Base-by-base conservation (phyloP, 1,140 invertebrate species). In the Gryllus bimaculatus region DNA sequence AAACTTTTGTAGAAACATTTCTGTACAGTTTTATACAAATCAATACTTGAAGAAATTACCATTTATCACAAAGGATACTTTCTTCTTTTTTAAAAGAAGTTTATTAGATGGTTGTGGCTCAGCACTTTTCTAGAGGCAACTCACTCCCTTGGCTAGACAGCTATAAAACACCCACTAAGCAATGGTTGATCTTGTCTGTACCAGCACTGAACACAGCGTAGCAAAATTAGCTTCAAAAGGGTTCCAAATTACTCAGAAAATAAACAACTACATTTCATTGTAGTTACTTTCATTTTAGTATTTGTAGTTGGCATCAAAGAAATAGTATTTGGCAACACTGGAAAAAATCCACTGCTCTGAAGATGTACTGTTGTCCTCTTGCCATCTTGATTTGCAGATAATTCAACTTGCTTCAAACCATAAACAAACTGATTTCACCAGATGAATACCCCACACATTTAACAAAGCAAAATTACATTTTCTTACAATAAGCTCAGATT, bases 11-110 rank as follows among this genome's bases (percentile, higher is more conserved):
- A 80, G 48, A 80, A 80, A 80, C 76, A 80, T 77, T 75, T 80
- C 79, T 80, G 73, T 80, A 80, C 79, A 80, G 78, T 76, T 79
- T 80, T 77, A 80, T 80, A 80, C 79, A 80, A 80, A 80, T 80
- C 66, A 80, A 48, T 54, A 75, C 47, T 26, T 48, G 66, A 77
- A 80, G 73, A 77, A 77, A 77, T 80, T 78, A 78, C 54, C 76
- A 77, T 76, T 73, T 80, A 80, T 80, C 75, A 77, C 75, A 6
- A 80, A 47, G 75, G 75, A 77, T 77, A 18, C 21, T 75, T 79
- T 75, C 76, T 77, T 80, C 26, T 47, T 15, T 75, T 75, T 75
- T 39, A 75, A 73, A 20, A 12, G 73, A 20, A 66, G 20, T 73
- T 77, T n/a, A n/a, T 49, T 80, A 26, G 39, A 8, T 47, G 76